A percentile compares a stretch with the other conserved stretches of the same genome.
phyloP scores from a whole-genome alignment of 2,888 invertebrate species.

The Piscicola geometra region DNA sequence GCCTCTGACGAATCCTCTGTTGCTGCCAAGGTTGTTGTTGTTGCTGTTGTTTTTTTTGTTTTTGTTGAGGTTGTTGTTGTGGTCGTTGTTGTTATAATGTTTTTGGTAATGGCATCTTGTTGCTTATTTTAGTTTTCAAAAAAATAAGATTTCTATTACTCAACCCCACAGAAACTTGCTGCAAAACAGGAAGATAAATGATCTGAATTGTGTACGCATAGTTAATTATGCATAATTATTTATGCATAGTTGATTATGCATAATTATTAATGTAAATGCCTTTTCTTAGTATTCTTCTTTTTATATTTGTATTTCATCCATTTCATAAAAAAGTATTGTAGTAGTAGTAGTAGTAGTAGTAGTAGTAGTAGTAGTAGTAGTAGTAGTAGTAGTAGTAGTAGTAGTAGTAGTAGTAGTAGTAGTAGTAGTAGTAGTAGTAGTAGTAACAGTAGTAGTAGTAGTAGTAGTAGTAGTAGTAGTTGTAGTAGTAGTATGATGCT shows the following conservation, averaged over 20 bases:
- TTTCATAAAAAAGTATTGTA: background rate
- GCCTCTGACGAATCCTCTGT: slow-evolving; percentile 4
- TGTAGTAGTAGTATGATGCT: background rate
- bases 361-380: slow-evolving; percentile 13
- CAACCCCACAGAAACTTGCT: too few species aligned
- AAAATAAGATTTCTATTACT: too few species aligned
- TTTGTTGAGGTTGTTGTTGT: background rate
- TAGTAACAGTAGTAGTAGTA: background rate
- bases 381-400: background rate
- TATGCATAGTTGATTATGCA: too few species aligned
- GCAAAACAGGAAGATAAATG: too few species aligned
- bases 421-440: slow-evolving; percentile 17
- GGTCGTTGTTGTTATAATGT: background rate
- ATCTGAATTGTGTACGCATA: too few species aligned
- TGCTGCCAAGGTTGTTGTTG: background rate
- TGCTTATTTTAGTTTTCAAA: too few species aligned
- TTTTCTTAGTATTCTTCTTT: background rate
- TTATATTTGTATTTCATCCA: background rate
- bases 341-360: slow-evolving; percentile 2
- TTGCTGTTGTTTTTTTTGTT: background rate
- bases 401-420: slow-evolving; percentile 1
- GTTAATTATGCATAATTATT: too few species aligned
- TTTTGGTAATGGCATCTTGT: too few species aligned
- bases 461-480: slow-evolving; percentile 14
- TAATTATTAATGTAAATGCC: too few species aligned